phyloP scores from a whole-genome alignment of 2,797 vertebrate species.

The Sebastes kiyomatsui region DNA sequence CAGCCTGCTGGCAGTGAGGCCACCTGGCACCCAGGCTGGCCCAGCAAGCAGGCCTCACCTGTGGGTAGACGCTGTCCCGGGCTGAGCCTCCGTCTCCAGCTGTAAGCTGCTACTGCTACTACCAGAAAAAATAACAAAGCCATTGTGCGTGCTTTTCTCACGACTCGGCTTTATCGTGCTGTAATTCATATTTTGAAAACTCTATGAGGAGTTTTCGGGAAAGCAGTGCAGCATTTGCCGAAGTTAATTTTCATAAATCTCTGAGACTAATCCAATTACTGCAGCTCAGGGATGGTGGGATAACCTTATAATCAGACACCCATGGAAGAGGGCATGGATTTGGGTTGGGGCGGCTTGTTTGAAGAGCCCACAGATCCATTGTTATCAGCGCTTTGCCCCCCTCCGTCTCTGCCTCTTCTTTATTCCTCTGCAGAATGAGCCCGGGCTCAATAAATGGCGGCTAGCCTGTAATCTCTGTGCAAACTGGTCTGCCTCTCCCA shows the following conservation, averaged over 20 bases:
- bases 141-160: slow-evolving; percentile 22
- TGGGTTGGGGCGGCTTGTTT: slow-evolving; percentile 81
- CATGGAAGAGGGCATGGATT: slow-evolving; percentile 84
- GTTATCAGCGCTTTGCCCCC: slow-evolving; percentile 82
- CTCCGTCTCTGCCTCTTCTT: slow-evolving; percentile 76
- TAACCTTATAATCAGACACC: slow-evolving; percentile 86
- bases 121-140: slow-evolving; percentile 33
- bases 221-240: slow-evolving; percentile 72
- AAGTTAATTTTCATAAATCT: slow-evolving; percentile 88
- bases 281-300: slow-evolving; percentile 82
- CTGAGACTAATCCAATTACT: slow-evolving; percentile 89
- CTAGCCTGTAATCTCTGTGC: slow-evolving; percentile 82
- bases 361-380: slow-evolving; percentile 83
- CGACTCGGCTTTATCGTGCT: slow-evolving; percentile 23
- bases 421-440: slow-evolving; percentile 82
- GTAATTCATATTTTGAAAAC: slow-evolving; percentile 78
- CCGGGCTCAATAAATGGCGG: slow-evolving; percentile 79
- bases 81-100: slow-evolving; percentile 52
- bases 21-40: slow-evolving; percentile 81
- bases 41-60: slow-evolving; percentile 77
- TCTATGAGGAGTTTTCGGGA: slow-evolving; percentile 69
- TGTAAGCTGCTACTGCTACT: slow-evolving; percentile 41
- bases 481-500: slow-evolving; percentile 81
- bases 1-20: slow-evolving; percentile 78
- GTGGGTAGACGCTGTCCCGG: slow-evolving; percentile 66